phyloP scores from a whole-genome alignment of 2,888 invertebrate genomes.

The Eupithecia pulchellata region DNA sequence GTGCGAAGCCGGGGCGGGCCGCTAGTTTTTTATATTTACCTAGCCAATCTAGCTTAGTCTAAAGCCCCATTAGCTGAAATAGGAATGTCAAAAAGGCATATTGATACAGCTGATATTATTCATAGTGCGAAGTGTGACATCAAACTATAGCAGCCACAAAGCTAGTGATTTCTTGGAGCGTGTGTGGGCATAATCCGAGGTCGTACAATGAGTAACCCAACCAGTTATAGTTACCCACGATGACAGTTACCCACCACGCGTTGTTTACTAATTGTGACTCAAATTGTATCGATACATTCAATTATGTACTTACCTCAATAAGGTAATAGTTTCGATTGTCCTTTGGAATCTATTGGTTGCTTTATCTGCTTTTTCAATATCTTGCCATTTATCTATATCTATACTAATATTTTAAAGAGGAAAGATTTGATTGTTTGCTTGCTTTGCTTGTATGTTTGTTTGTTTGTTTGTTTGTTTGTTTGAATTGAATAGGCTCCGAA shows the following conservation, averaged over 20 bases:
- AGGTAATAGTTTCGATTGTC: background rate
- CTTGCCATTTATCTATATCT: background rate
- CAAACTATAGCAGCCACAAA: background rate
- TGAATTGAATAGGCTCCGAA: too few relatives aligned
- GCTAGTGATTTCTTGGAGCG: constrained; percentile 37
- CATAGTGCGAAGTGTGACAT: background rate
- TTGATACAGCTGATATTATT: background rate
- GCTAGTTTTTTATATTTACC: too few relatives aligned
- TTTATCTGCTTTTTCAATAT: background rate
- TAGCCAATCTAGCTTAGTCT: too few relatives aligned
- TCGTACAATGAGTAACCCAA: constrained; percentile 64
- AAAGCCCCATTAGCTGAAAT: background rate
- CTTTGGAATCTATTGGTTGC: background rate
- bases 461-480: too few relatives aligned
- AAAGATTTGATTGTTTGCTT: too few relatives aligned
- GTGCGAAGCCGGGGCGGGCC: too few relatives aligned
- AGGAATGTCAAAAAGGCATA: background rate
- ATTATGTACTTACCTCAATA: background rate
- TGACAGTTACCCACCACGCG: constrained; percentile 40
- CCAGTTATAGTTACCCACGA: constrained; percentile 53
- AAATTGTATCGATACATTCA: constrained; percentile 13
- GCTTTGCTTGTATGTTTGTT: too few relatives aligned
- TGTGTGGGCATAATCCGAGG: constrained; percentile 60
- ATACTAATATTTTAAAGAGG: too few relatives aligned
- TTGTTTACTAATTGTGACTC: constrained; percentile 21